A percentile compares a stretch with the other conserved stretches of the same genome.
These are phyloP conservation scores for Craterocephalus amniculus DNA, from an alignment of 2,797 vertebrate species.

Conservation along the genomic window DNA sequence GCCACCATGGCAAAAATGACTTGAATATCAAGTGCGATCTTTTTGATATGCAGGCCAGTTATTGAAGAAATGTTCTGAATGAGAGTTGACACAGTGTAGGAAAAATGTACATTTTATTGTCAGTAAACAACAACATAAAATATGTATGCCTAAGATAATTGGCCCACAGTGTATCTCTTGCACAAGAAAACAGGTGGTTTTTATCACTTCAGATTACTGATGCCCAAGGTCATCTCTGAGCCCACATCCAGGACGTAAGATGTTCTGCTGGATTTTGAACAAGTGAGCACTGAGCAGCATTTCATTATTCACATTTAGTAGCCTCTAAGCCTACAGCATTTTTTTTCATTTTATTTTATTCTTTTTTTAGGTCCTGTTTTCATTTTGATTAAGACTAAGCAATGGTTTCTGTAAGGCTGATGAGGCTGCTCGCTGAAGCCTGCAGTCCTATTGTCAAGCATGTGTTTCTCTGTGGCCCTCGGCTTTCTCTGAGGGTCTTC, in stretches of 20 bases:
- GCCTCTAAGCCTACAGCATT: constrained; percentile 54
- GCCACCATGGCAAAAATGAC: constrained; percentile 32
- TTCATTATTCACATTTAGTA: constrained; percentile 62
- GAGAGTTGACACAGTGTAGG: constrained; percentile 21
- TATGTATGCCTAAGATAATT: constrained; percentile 52
- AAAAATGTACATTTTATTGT: constrained; percentile 34
- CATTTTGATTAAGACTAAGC: constrained; percentile 54
- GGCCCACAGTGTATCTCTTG: constrained; percentile 42
- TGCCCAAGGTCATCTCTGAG: constrained; percentile 64
- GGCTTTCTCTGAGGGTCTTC: constrained; percentile 79
- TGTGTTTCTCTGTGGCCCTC: constrained; percentile 79
- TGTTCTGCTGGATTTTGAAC: constrained; percentile 61
- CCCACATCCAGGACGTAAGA: constrained; percentile 52
- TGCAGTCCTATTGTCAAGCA: constrained; percentile 78
- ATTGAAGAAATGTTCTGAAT: constrained; percentile 49
- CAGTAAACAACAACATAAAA: constrained; percentile 54
- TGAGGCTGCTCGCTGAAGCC: constrained; percentile 79
- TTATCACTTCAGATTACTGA: constrained; percentile 62
- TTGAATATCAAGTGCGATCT: constrained; percentile 62
- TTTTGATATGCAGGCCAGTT: constrained; percentile 53
- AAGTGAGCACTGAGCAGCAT: constrained; percentile 59
- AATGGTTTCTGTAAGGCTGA: constrained; percentile 68
- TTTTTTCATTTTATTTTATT: constrained; percentile 17
- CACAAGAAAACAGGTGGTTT: constrained; percentile 66
- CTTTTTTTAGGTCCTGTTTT: constrained; percentile 38